Percentiles rank a stretch among this genome's conserved stretches.
Evolutionary conservation across 2,797 vertebrate species (phyloP).

Genomic region (Diceros bicornis): DNA sequence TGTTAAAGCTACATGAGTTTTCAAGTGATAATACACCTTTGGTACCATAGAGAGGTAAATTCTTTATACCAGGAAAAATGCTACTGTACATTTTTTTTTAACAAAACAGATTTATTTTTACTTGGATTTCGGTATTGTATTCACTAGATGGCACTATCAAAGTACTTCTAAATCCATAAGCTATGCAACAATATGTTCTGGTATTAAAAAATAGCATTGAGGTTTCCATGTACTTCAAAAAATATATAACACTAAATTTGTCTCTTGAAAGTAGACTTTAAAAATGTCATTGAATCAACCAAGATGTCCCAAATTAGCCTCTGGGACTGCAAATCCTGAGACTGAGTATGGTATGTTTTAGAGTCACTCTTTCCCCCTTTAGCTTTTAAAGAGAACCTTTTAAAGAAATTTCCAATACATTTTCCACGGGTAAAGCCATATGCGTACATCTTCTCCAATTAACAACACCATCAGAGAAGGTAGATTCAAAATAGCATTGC

Average conservation of each 20-base stretch:
- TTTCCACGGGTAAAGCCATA: background rate
- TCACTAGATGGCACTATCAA: constrained; percentile 87
- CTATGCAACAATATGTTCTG: background rate
- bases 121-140: constrained; percentile 48
- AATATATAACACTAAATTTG: background rate
- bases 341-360: background rate
- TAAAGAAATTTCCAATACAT: constrained; percentile 27
- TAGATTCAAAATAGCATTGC: background rate
- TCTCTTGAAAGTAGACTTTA: constrained; percentile 63
- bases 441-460: constrained; percentile 13
- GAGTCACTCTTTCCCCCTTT: background rate
- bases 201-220: constrained; percentile 61
- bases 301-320: constrained; percentile 65
- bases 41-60: background rate
- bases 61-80: constrained; percentile 45
- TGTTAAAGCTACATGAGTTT: constrained; percentile 34
- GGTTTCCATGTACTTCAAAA: constrained; percentile 61
- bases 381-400: background rate
- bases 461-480: background rate
- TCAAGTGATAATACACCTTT: background rate
- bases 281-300: constrained; percentile 62
- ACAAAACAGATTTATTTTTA: constrained; percentile 35
- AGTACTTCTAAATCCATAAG: constrained; percentile 70
- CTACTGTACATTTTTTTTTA: background rate
- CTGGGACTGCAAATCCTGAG: background rate